phyloP scores from a whole-genome alignment of 2,888 invertebrate species.

The Leucozona laternaria region DNA sequence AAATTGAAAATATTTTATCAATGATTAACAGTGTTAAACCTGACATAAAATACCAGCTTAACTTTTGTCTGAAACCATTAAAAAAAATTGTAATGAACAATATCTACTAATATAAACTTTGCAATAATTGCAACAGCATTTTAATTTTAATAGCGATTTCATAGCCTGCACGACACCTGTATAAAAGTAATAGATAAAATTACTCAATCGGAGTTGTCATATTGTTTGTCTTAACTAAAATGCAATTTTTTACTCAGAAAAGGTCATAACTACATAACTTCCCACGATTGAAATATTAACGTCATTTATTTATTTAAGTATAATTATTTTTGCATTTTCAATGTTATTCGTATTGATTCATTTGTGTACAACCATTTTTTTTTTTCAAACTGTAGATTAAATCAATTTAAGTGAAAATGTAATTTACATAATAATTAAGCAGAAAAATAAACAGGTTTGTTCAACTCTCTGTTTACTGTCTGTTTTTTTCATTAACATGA shows the following conservation, averaged over 20 bases:
- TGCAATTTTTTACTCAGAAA: neutral
- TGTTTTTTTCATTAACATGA: neutral
- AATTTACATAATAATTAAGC: slow-evolving; percentile 7
- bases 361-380: neutral
- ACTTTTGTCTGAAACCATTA: neutral
- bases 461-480: slow-evolving; percentile 1
- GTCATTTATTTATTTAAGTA: slow-evolving; percentile 4
- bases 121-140: neutral
- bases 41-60: neutral
- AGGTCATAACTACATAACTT: neutral
- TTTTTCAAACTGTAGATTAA: neutral
- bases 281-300: neutral
- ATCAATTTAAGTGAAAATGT: slow-evolving; percentile 10
- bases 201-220: slow-evolving; percentile 2
- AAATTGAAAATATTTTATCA: too few species aligned
- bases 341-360: neutral
- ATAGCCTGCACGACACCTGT: neutral
- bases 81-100: neutral
- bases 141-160: neutral
- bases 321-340: neutral
- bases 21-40: too few species aligned
- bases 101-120: neutral
- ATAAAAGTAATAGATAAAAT: slow-evolving; percentile 8
- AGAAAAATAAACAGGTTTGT: slow-evolving; percentile 24
- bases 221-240: neutral